Evolutionary conservation across 2,888 invertebrate genomes (phyloP), one percentile per base, ranked within the genome.

Genomic region (Druceiella hillmani): DNA sequence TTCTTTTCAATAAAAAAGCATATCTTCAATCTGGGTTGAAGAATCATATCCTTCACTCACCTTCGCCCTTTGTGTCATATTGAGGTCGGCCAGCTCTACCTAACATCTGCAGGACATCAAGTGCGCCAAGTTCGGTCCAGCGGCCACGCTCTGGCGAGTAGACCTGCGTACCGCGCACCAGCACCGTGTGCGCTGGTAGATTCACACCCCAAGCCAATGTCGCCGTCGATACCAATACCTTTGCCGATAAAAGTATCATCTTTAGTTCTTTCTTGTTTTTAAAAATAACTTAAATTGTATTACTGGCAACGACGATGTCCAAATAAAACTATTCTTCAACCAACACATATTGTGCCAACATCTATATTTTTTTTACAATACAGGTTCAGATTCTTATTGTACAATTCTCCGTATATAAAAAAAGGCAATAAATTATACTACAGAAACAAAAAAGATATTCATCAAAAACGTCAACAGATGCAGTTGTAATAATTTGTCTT

Each of bases 141-240:
- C 95, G 77, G 0, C 99, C 99, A 60, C 94, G 94, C 64, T 99
- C 98, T 0, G 99, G 94, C 56, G 88, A 95, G 65, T 99, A 99
- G 37, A 99, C 88, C 61, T 98, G 94, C 0, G 99, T 99, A 14
- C 98, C 98, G 62, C 99, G 98, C 46, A 72, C 77, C 45, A 95
- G 93, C 33, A 99, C 99, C 0, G 98, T 98, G 62, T 99, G 98
- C 0, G 99, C 99, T 0, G 99, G 99, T 29, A 99, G 76, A 67
- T 99, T 99, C 16, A 99, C 99, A 61, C 99, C 99, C 99, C 99
- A 99, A 7, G 99, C 99, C 12, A 99, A 72, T 0, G 99, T 99
- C 0, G 99, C 95, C 0, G 99, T 99, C 0, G 98, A 99, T 0
- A 99, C 95, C 16, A 99, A 67, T 5, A 97, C 92, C 74, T 76